These are phyloP conservation scores for Heliconius charithonia DNA, from an alignment of 2,888 invertebrate species.

Conservation along the genomic window DNA sequence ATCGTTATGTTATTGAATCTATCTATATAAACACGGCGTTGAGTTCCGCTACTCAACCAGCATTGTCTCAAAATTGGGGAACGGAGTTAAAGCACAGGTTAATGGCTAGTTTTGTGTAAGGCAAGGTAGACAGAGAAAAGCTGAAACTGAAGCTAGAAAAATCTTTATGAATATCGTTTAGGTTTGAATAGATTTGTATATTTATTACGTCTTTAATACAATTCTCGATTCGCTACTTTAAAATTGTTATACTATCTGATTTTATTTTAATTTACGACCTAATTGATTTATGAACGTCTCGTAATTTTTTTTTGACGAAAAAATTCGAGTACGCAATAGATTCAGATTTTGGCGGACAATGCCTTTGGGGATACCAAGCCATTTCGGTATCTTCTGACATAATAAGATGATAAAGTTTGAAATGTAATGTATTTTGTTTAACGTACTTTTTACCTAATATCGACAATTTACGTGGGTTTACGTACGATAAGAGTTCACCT, in stretches of 20 bases:
- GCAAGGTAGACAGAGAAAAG: no score
- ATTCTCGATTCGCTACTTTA: neutral
- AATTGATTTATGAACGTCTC: constrained; percentile 57
- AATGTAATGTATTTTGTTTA: no score
- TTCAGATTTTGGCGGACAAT: constrained; percentile 33
- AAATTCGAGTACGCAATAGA: constrained; percentile 54
- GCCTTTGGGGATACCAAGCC: constrained; percentile 48
- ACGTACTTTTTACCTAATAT: neutral
- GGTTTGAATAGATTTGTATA: neutral
- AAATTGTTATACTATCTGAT: neutral
- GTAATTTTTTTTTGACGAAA: constrained; percentile 55
- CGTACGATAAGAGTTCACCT: neutral
- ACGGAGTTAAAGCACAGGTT: no score
- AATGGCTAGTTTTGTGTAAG: no score
- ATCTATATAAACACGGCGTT: no score
- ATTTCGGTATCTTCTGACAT: constrained; percentile 45
- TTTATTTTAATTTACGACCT: constrained; percentile 17
- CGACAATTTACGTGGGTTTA: neutral
- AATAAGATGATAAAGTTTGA: no score
- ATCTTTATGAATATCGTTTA: no score
- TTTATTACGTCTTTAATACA: neutral
- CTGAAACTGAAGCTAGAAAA: no score
- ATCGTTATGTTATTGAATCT: no score
- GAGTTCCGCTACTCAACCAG: no score
- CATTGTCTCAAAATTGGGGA: no score